Conservation (phyloP, 2,797 vertebrate species). For the Crenichthys baileyi region DNA sequence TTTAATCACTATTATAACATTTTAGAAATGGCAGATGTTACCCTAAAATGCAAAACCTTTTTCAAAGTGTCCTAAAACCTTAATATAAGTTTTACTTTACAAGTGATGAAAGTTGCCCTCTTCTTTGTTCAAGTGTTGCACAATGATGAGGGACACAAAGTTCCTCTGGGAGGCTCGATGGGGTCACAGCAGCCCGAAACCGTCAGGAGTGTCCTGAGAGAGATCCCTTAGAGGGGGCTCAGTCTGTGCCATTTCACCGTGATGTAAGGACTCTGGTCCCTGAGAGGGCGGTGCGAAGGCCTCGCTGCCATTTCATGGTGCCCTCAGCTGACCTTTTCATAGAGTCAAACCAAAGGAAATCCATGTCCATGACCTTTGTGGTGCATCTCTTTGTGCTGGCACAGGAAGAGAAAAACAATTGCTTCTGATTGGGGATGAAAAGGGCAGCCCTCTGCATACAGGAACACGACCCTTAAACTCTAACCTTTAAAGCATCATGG, state of each 20-base stretch:
- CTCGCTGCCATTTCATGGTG: conserved; percentile 78
- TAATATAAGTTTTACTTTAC: conserved; percentile 14
- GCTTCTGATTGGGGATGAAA: conserved; percentile 74
- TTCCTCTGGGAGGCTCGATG: conserved; percentile 7
- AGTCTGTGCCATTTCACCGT: conserved; percentile 65
- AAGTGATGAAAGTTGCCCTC: not conserved
- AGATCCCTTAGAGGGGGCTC: conserved; percentile 13
- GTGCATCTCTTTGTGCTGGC: conserved; percentile 69
- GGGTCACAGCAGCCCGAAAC: conserved; percentile 50
- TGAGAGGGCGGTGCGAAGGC: conserved; percentile 57
- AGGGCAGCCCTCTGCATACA: conserved; percentile 71
- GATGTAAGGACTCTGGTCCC: conserved; percentile 61
- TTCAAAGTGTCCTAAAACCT: not conserved
- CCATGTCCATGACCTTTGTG: conserved; percentile 81
- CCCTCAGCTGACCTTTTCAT: conserved; percentile 81
- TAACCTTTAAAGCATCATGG: conserved; percentile 71
- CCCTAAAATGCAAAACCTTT: not conserved
- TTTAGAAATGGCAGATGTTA: not conserved
- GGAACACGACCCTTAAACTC: conserved; percentile 76
- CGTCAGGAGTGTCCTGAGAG: conserved; percentile 23
- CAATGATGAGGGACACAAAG: conserved; percentile 11
- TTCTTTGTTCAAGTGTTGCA: conserved; percentile 8
- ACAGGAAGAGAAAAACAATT: conserved; percentile 43
- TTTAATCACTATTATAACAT: not conserved
- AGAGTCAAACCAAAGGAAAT: conserved; percentile 81